Base-by-base conservation (phyloP, 1,140 invertebrate species). In the Temnothorax longispinosus region DNA sequence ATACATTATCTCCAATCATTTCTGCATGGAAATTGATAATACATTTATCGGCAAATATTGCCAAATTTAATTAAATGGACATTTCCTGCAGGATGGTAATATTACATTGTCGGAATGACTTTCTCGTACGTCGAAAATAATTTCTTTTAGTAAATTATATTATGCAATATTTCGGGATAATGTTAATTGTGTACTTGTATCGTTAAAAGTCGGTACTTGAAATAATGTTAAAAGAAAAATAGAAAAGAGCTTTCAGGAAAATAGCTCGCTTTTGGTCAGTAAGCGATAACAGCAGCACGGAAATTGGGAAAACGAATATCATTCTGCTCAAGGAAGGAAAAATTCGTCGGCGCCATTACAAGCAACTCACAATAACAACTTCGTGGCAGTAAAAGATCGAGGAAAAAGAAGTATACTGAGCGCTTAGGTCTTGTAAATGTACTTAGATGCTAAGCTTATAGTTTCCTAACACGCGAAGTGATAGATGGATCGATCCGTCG, bases 221-320 rank as follows among this genome's bases (percentile, higher is more conserved):
- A 41, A 38, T 38, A 84, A 74, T 7, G 27, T 2, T 13, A 8
- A 27, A 18, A 35, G 32, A 13, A 32, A 67, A 67, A 21, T 56
- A 64, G 52, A 1, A 11, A 8, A 35, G 0, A 18, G 18, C 69
- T 84, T 74, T 84, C 52, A 74, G 44, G 69, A 60, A 74, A 84
- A 62, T 60, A 11, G 52, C 67, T 72, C 21, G n/a, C 15, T 56
- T 44, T 74, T 47, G 69, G 80, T 21, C 54, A 62, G 41, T 18
- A 47, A 50, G 21, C 41, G 69, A 47, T 84, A 84, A 74, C 58
- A 62, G 41, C 32, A n/a, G 11, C 35, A 21, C 3, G 41, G 58
- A 84, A 84, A 84, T 84, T 82, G 69, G 13, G 13, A 60, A 84
- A 74, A 74, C 69, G 54, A 74, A 84, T 84, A 81, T 71, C 64